phyloP scores from a whole-genome alignment of 2,888 invertebrate genomes.

The Megastigmus dorsalis region DNA sequence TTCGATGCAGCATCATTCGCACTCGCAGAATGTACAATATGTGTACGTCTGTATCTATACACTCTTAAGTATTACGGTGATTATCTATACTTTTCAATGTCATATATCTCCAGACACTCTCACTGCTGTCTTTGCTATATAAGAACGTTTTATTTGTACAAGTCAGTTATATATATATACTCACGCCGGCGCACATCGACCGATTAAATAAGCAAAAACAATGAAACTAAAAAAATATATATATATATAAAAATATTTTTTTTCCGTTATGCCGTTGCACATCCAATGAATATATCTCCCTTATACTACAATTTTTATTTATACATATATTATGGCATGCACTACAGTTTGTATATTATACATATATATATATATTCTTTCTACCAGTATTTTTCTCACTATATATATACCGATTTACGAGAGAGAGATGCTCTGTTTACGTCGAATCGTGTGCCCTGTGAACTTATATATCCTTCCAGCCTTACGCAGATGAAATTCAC shows the following conservation, averaged over 20 bases:
- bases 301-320: conserved; percentile 42
- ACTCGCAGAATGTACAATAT: no score
- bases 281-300: conserved; percentile 1
- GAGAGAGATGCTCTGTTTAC: conserved; percentile 26
- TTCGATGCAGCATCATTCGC: no score
- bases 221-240: not conserved
- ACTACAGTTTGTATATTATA: conserved; percentile 47
- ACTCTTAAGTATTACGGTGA: conserved; percentile 35
- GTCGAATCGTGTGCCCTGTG: conserved; percentile 39
- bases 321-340: conserved; percentile 53
- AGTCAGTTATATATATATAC: conserved; percentile 41
- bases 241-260: not conserved
- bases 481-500: conserved; percentile 47
- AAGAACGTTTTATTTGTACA: conserved; percentile 54
- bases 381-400: conserved; percentile 25
- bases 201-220: conserved; percentile 44
- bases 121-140: conserved; percentile 53
- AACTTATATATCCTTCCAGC: conserved; percentile 39
- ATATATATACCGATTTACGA: conserved; percentile 16
- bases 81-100: conserved; percentile 31
- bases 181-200: conserved; percentile 47
- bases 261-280: conserved; percentile 11
- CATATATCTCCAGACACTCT: conserved; percentile 36
- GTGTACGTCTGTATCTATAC: conserved; percentile 48
- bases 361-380: conserved; percentile 32